Base-by-base conservation (phyloP, 2,888 invertebrate species). In the Caenorhabditis panamensis region DNA sequence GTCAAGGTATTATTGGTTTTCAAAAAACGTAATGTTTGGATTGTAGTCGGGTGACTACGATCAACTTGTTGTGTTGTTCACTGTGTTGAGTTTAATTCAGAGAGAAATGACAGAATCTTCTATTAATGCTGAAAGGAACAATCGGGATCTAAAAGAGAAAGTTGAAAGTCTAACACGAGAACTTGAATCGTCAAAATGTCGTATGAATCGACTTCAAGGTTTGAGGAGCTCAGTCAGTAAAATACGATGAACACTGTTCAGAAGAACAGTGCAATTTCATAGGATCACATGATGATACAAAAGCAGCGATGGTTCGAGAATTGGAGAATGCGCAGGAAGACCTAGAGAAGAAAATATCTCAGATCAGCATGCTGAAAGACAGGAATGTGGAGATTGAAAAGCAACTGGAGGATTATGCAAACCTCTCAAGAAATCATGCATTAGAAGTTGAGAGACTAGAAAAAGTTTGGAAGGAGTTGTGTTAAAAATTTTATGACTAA, bases 141-240 rank as follows among this genome's bases (percentile, higher is more conserved):
- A 54, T 49, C 64, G 67, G 20, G 62, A 66, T 26, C 41, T 78
- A 59, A 69, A 79, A 41, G 73, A 81, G 28, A 82, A 80, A 51
- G 56, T 71, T 0, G 78, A 82, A 9, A 82, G 64, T 53, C 24
- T 82, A 22, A 44, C 68, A 11, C 62, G 64, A 53, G 84, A 85
- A 59, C 63, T 81, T 13, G 84, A 82, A 20, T 49, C 63, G 11
- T 75, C 80, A 11, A 80, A 69, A 58, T 56, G 51, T 53, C 66
- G 75, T 20, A 71, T 82, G 44, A 78, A 82, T 41, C 73, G 82
- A 47, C 56, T 86, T 16, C 82, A 82, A 69, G 82, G 84, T 84
- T 31, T 6, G 31, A 31, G n/a, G n/a, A n/a, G n/a, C n/a, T n/a
- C n/a, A n/a, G n/a, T n/a, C 53, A 41, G 16, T 28, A 31, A 24